phyloP scores from a whole-genome alignment of 2,797 vertebrate genomes.

The Scolopax bukidnonensis region DNA sequence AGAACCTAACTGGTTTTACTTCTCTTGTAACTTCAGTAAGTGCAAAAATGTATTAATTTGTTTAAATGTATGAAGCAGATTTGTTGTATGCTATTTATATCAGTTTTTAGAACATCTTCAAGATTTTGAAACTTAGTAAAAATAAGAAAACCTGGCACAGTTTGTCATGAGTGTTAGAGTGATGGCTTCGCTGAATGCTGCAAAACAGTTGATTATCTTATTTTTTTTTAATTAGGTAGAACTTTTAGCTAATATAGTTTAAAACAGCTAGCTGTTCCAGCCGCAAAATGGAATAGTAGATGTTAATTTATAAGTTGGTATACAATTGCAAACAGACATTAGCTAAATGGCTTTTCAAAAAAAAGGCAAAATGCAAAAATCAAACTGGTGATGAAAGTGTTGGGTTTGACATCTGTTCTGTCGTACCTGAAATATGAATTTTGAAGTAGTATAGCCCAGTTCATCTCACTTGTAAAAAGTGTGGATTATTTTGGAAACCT shows the following conservation, averaged over 20 bases:
- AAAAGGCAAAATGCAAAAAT: background rate
- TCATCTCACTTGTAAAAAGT: slow-evolving; percentile 12
- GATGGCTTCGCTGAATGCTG: background rate
- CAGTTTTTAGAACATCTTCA: slow-evolving; percentile 50
- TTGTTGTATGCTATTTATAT: slow-evolving; percentile 46
- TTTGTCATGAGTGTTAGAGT: background rate
- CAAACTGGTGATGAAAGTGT: background rate
- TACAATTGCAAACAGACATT: slow-evolving; percentile 51
- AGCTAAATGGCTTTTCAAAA: background rate
- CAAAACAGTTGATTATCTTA: background rate
- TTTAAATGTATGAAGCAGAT: slow-evolving; percentile 22
- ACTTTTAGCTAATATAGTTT: slow-evolving; percentile 30
- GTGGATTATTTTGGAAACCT: background rate
- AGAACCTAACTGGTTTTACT: background rate
- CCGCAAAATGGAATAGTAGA: slow-evolving; percentile 16
- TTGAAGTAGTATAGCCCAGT: background rate
- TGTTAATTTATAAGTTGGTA: slow-evolving; percentile 53
- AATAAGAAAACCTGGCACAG: slow-evolving; percentile 17
- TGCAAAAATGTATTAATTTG: background rate
- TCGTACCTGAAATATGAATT: slow-evolving; percentile 14
- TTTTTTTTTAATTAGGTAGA: background rate
- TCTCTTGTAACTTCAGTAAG: background rate
- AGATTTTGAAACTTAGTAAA: slow-evolving; percentile 30
- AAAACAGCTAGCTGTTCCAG: slow-evolving; percentile 32
- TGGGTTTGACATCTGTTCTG: slow-evolving; percentile 45